These are phyloP conservation scores for Cliona cf. orientalis DNA, from an alignment of 37 sponge, comb jelly and placozoan genomes.

Conservation along the genomic window DNA sequence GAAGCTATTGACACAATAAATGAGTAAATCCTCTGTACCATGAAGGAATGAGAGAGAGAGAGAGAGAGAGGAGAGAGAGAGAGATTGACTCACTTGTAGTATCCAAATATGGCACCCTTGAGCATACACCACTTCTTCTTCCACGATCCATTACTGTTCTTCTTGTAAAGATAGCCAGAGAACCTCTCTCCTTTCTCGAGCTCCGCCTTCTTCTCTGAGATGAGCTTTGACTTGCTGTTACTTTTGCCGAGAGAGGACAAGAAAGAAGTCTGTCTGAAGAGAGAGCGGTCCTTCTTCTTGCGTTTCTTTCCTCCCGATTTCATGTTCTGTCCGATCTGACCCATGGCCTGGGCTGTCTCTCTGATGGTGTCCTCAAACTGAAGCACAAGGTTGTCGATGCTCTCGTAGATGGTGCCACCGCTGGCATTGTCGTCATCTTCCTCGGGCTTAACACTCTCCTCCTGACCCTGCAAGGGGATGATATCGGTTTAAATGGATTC, in stretches of 20 bases:
- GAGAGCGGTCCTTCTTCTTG: conserved; percentile 44
- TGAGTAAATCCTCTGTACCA: too few relatives aligned
- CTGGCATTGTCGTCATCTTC: conserved; percentile 53
- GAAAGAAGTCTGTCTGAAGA: conserved; percentile 26
- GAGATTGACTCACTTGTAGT: conserved; percentile 66
- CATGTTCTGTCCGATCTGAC: conserved; percentile 40
- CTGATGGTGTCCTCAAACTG: conserved; percentile 56
- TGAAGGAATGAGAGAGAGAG: background rate
- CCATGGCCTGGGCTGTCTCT: conserved; percentile 49
- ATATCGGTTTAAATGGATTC: too few relatives aligned
- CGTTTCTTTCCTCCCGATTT: conserved; percentile 7
- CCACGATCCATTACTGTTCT: conserved; percentile 64
- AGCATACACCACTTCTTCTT: conserved; percentile 79
- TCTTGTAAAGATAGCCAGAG: conserved; percentile 60
- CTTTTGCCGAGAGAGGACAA: background rate
- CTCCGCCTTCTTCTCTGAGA: conserved; percentile 20
- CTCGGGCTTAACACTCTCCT: too few relatives aligned
- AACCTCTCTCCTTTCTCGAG: conserved; percentile 62
- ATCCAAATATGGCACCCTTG: conserved; percentile 63
- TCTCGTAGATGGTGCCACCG: conserved; percentile 64
- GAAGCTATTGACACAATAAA: too few relatives aligned
- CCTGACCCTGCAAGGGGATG: too few relatives aligned
- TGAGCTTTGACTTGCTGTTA: conserved; percentile 12
- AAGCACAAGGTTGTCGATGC: conserved; percentile 61
- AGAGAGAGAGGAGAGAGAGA: background rate